phyloP scores from a whole-genome alignment of 2,888 invertebrate genomes.

The Nomada goodeniana region DNA sequence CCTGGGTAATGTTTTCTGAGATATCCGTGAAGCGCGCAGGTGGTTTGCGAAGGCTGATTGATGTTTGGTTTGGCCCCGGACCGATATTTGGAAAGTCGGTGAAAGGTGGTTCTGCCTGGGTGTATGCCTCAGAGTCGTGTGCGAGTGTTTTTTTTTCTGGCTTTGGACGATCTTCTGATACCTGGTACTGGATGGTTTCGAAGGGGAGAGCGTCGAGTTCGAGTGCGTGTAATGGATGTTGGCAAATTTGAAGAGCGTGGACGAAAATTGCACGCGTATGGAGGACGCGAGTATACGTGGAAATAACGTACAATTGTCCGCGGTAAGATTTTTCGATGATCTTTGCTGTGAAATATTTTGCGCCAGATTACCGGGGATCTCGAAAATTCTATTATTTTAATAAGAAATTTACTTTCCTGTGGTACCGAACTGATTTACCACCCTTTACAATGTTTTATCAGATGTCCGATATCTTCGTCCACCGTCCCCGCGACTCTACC shows the following conservation, averaged over 20 bases:
- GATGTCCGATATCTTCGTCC: neutral
- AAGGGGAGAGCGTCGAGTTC: neutral
- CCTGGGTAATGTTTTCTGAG: neutral
- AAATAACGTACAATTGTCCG: too few relatives aligned
- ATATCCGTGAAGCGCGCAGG: neutral
- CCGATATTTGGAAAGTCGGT: neutral
- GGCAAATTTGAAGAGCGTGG: too few relatives aligned
- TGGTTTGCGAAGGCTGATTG: conserved; percentile 7
- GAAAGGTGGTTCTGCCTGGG: neutral
- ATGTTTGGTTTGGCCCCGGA: neutral
- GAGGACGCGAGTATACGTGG: too few relatives aligned
- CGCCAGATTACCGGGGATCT: too few relatives aligned
- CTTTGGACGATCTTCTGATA: neutral
- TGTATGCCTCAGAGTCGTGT: neutral
- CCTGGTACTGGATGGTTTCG: neutral
- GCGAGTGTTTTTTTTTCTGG: neutral
- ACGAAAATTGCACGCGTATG: too few relatives aligned
- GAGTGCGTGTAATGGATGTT: too few relatives aligned
- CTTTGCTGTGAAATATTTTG: too few relatives aligned
- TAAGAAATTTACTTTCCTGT: too few relatives aligned
- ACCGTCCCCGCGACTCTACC: neutral
- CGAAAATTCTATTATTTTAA: too few relatives aligned
- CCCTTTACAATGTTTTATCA: neutral
- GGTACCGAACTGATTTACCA: neutral
- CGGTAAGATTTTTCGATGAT: too few relatives aligned